Evolutionary conservation across 37 sponge, comb jelly and placozoan genomes (phyloP).

Genomic region (Hormiphora californensis): DNA sequence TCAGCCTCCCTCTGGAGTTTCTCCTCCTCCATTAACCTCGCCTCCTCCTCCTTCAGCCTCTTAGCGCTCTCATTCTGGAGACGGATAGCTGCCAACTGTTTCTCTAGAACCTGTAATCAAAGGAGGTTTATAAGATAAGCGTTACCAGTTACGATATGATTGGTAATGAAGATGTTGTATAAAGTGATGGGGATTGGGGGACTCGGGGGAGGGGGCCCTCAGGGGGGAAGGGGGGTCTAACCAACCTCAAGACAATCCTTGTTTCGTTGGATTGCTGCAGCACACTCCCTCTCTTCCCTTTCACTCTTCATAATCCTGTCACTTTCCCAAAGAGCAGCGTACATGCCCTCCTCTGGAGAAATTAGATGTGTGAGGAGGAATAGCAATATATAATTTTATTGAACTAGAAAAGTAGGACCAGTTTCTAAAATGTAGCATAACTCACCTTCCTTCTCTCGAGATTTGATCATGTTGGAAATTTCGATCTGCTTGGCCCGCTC

Average conservation of each 20-base stretch:
- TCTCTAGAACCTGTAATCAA: conserved; percentile 60
- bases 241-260: conserved; percentile 64
- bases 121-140: too few species aligned
- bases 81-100: conserved; percentile 78
- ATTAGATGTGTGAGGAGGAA: background rate
- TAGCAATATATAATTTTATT: background rate
- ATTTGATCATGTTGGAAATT: conserved; percentile 62
- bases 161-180: too few species aligned
- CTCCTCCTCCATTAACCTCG: conserved; percentile 68
- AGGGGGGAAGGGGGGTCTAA: too few species aligned
- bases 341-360: conserved; percentile 79
- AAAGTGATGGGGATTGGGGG: too few species aligned
- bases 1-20: conserved; percentile 38
- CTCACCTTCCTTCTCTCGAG: conserved; percentile 64
- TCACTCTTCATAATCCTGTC: conserved; percentile 75
- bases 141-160: too few species aligned
- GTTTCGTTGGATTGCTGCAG: conserved; percentile 80
- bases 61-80: conserved; percentile 66
- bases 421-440: background rate
- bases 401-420: background rate
- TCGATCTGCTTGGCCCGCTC: conserved; percentile 83
- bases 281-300: conserved; percentile 89
- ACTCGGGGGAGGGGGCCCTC: too few species aligned
- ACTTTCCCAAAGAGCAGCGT: conserved; percentile 85
- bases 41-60: conserved; percentile 78